Percentiles rank a stretch among this genome's conserved stretches.
Conservation (phyloP, 1,140 invertebrate species). For the Euglossa dilemma region DNA sequence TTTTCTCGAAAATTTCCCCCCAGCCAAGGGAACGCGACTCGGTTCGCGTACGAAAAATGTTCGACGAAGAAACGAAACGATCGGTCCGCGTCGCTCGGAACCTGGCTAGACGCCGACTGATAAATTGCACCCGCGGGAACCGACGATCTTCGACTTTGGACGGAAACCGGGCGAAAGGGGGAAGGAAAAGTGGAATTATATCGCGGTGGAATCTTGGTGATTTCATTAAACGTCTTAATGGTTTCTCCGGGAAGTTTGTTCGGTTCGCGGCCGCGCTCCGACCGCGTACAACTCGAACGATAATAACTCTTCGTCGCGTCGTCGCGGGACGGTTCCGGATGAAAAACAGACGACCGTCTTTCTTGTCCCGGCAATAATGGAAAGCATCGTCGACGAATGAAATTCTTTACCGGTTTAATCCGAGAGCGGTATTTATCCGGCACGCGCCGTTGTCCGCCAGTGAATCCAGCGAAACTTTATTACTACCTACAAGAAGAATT, state of each 20-base stretch:
- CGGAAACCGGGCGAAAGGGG: background rate
- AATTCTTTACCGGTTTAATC: constrained; percentile 1
- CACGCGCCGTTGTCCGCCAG: background rate
- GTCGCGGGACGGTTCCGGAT: background rate
- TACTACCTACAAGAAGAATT: constrained; percentile 33
- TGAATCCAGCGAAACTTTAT: constrained; percentile 22
- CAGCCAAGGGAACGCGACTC: too few relatives aligned
- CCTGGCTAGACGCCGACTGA: background rate
- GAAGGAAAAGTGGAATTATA: background rate
- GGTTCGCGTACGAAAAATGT: background rate
- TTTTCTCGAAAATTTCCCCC: background rate
- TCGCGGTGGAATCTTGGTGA: constrained; percentile 11
- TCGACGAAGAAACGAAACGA: constrained; percentile 10
- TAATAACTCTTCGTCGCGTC: background rate
- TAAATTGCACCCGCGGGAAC: background rate
- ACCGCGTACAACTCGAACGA: background rate
- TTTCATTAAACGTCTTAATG: constrained; percentile 23
- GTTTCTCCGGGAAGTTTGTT: constrained; percentile 1
- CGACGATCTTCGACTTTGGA: background rate
- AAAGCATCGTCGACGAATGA: constrained; percentile 20
- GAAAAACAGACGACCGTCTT: background rate
- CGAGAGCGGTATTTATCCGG: background rate
- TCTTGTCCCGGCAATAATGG: background rate
- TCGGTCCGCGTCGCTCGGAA: background rate
- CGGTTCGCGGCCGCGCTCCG: background rate